These are phyloP conservation scores for Actinia tenebrosa DNA, from an alignment of 64 coral and sea anemone species.

Conservation along the genomic window DNA sequence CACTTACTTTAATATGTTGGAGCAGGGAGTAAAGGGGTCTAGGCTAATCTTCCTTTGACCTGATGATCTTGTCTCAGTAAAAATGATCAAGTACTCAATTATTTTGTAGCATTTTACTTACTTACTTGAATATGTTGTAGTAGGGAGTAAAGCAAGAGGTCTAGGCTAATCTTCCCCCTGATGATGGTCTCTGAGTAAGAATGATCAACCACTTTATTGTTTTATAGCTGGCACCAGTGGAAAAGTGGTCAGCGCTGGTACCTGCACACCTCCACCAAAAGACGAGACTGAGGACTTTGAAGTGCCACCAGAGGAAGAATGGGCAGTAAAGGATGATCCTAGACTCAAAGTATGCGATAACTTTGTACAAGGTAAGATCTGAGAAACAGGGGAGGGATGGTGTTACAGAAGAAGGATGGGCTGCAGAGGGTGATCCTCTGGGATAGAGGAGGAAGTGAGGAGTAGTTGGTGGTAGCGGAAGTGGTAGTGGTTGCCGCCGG, in stretches of 20 bases:
- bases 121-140: too few species aligned
- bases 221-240: not conserved
- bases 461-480: too few species aligned
- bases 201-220: not conserved
- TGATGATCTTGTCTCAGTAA: too few species aligned
- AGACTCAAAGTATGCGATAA: constrained; percentile 35
- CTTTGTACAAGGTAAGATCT: constrained; percentile 39
- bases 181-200: too few species aligned
- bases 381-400: not conserved
- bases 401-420: not conserved
- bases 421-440: not conserved
- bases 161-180: too few species aligned
- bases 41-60: too few species aligned
- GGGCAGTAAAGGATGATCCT: constrained; percentile 18
- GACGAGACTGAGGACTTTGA: not conserved
- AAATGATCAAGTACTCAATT: too few species aligned
- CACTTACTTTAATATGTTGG: too few species aligned
- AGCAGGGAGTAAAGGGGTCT: too few species aligned
- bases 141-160: too few species aligned
- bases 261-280: not conserved
- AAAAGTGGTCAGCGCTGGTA: not conserved
- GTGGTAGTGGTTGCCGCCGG: not conserved
- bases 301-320: constrained; percentile 5
- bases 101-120: too few species aligned
- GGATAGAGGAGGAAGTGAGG: not conserved